phyloP scores from a whole-genome alignment of 1,140 invertebrate genomes.

The Hesperophylax magnus region DNA sequence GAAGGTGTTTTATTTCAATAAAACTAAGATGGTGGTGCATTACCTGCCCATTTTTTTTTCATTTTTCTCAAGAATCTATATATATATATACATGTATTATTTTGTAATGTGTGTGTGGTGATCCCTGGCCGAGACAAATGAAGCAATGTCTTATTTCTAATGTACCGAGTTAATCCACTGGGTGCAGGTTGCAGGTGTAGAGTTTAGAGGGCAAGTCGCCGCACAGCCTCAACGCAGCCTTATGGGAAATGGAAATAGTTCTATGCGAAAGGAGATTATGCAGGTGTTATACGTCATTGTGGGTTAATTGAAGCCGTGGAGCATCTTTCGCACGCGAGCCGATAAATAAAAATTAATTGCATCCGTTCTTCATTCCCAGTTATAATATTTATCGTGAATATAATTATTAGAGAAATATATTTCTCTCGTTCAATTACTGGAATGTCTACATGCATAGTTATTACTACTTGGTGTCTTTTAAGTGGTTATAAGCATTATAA shows the following conservation, averaged over 20 bases:
- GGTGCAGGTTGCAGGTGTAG: conserved; percentile 14
- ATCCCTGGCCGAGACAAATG: conserved; percentile 23
- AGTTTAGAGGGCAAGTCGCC: conserved; percentile 4
- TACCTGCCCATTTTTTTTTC: not conserved
- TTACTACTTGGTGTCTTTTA: not conserved
- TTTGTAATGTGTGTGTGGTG: not conserved
- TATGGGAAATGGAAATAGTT: conserved; percentile 42
- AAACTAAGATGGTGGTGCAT: too few relatives aligned
- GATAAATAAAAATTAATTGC: conserved; percentile 27
- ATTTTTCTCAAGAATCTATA: too few relatives aligned
- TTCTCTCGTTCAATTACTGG: conserved; percentile 7
- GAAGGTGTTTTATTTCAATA: too few relatives aligned
- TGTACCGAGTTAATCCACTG: not conserved
- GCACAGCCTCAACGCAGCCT: not conserved
- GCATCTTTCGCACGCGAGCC: conserved; percentile 30
- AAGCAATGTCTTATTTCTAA: conserved; percentile 19
- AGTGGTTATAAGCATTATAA: too few relatives aligned
- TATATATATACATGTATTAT: too few relatives aligned
- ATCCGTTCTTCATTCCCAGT: not conserved
- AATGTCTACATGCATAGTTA: conserved; percentile 5
- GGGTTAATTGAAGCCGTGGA: conserved; percentile 37
- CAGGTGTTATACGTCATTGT: conserved; percentile 42
- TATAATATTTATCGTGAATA: conserved; percentile 1
- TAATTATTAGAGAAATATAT: not conserved
- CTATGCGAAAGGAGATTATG: conserved; percentile 13